Evolutionary conservation across 2,888 invertebrate species (phyloP), one percentile per base, ranked within the genome.

Genomic region (Drosophila kuntzei): DNA sequence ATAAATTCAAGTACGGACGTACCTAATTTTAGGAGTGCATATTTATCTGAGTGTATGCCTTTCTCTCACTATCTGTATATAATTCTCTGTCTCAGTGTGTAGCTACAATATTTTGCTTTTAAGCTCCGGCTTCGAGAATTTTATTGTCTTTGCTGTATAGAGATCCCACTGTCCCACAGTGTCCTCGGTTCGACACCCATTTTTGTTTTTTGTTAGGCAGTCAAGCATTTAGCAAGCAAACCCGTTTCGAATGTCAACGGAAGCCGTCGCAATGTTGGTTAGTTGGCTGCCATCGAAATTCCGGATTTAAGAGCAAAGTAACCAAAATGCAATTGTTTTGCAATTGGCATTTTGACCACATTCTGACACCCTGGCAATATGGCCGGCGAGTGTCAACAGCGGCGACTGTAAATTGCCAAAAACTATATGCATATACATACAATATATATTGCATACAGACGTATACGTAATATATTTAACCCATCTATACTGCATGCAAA

Each of bases 271-370:
- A 66, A 64, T 83, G 79, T 90, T 79, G 80, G 79, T 71, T 74
- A 79, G 80, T 82, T 83, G 87, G 79, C 79, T 89, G 81, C 85
- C 87, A 80, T 76, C 79, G 90, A 82, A 90, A 87, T 86, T 79
- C 80, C 84, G 86, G 88, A 80, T 85, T 90, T 86, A 79, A 84
- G 80, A 86, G 79, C 87, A 84, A 90, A 89, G 83, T 89, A 84
- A 86, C 90, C 90, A 80, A 89, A 90, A 89, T 86, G 86, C 90
- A 90, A 90, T 90, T 90, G 90, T 90, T 90, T 90, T 90, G 90
- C 89, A 85, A 90, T 86, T 90, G 90, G 87, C 89, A 90, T 90
- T 90, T 84, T 80, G 87, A 89, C 90, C 90, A 86, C 90, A 90
- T 87, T 89, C 87, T 89, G 89, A 84, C 89, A 86, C 87, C 71